Evolutionary conservation across 2,888 invertebrate genomes (phyloP).

Genomic region (Abscondita cerata): DNA sequence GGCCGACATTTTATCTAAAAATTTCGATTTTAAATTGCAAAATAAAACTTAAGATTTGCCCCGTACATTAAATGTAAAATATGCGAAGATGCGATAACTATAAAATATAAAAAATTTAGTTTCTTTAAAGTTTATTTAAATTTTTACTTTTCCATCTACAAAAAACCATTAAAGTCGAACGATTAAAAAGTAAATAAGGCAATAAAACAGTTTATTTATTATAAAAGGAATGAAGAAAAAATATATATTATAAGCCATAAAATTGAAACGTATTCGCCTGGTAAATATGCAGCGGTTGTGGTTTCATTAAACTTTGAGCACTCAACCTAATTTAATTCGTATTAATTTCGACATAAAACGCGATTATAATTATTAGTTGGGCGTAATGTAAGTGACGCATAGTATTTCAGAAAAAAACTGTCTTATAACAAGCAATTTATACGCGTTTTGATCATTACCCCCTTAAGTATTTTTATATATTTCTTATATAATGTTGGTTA

Average conservation of each 20-base stretch:
- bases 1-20: too few relatives aligned
- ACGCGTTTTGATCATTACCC: slow-evolving; percentile 34
- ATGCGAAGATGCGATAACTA: too few relatives aligned
- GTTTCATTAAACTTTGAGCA: slow-evolving; percentile 27
- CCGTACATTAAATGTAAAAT: too few relatives aligned
- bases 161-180: not conserved
- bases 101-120: too few relatives aligned
- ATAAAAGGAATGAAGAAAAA: slow-evolving; percentile 4
- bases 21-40: too few relatives aligned
- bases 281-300: slow-evolving; percentile 18
- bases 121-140: too few relatives aligned
- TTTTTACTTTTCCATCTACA: too few relatives aligned
- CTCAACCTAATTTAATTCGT: slow-evolving; percentile 32
- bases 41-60: too few relatives aligned
- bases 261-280: not conserved
- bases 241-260: slow-evolving; percentile 11
- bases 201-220: slow-evolving; percentile 13
- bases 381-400: slow-evolving; percentile 36
- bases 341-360: slow-evolving; percentile 39
- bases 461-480: slow-evolving; percentile 32
- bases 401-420: slow-evolving; percentile 32
- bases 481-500: slow-evolving; percentile 36
- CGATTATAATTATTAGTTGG: slow-evolving; percentile 43
- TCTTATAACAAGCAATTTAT: slow-evolving; percentile 36
- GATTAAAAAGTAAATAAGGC: not conserved